A percentile compares a stretch with the other conserved stretches of the same genome.
Conservation (phyloP, 2,888 invertebrate genomes). For the Philonicus albiceps region DNA sequence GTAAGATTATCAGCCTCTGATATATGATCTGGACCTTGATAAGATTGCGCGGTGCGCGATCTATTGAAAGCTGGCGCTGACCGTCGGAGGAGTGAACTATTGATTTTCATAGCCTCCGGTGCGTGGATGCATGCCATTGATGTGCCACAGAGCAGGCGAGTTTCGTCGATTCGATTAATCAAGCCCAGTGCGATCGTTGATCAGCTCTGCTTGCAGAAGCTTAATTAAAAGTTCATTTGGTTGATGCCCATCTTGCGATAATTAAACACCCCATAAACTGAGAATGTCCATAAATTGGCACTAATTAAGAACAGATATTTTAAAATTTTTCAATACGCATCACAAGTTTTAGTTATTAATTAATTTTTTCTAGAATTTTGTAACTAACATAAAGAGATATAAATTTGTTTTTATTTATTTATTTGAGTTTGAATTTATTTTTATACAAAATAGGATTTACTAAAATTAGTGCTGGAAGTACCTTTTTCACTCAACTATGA, state of each 20-base stretch:
- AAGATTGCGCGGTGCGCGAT: slow-evolving; percentile 9
- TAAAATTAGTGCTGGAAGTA: too few species aligned
- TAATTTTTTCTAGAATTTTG: too few species aligned
- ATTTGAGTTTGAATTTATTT: too few species aligned
- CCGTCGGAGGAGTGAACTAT: slow-evolving; percentile 14
- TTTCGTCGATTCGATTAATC: slow-evolving; percentile 8
- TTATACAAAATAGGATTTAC: too few species aligned
- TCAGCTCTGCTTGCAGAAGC: background rate
- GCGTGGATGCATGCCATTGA: background rate
- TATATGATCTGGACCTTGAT: slow-evolving; percentile 35
- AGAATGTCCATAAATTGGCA: background rate
- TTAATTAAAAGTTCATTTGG: background rate
- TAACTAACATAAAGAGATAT: too few species aligned
- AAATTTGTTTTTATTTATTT: too few species aligned
- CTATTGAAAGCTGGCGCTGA: background rate
- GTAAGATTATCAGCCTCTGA: slow-evolving; percentile 44
- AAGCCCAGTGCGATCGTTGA: background rate
- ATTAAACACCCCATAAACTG: background rate
- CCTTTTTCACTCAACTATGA: too few species aligned
- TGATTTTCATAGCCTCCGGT: slow-evolving; percentile 15
- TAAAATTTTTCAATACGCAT: too few species aligned
- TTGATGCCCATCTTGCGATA: background rate
- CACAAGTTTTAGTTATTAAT: too few species aligned
- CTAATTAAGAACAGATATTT: background rate
- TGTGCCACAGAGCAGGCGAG: background rate